Conservation (phyloP, 2,797 vertebrate genomes). For the Synanceia verrucosa region DNA sequence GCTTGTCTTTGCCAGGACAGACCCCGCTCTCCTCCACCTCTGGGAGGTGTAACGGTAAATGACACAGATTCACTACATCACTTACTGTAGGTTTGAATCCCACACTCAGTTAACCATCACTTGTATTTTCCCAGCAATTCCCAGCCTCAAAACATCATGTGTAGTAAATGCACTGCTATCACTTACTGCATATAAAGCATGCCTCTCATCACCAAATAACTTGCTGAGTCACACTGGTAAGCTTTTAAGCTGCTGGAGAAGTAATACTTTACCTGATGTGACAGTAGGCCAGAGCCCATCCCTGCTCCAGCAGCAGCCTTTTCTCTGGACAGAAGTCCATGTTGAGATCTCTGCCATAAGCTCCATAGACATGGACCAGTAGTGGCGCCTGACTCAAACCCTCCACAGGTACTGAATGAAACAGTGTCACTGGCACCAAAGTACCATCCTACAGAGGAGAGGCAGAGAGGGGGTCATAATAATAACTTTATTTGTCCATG, state of each 20-base stretch:
- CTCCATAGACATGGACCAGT: constrained; percentile 94
- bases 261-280: constrained; percentile 88
- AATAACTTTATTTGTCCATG: too few species aligned
- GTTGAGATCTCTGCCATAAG: constrained; percentile 92
- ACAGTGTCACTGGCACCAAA: constrained; percentile 90
- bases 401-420: constrained; percentile 82
- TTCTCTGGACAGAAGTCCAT: constrained; percentile 93
- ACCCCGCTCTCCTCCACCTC: constrained; percentile 92
- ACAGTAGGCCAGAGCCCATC: constrained; percentile 95
- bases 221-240: neutral
- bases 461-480: too few species aligned
- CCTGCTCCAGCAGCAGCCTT: constrained; percentile 89
- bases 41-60: constrained; percentile 36
- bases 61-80: constrained; percentile 2
- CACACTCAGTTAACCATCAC: neutral
- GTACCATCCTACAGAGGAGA: constrained; percentile 86
- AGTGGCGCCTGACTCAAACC: constrained; percentile 85
- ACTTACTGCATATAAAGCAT: neutral
- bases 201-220: neutral
- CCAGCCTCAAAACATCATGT: neutral
- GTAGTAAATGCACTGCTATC: too few species aligned
- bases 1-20: constrained; percentile 90
- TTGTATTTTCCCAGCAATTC: neutral
- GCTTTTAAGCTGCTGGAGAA: neutral
- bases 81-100: neutral